Evolutionary conservation across 2,888 invertebrate species (phyloP).

Genomic region (Euplexia lucipara): DNA sequence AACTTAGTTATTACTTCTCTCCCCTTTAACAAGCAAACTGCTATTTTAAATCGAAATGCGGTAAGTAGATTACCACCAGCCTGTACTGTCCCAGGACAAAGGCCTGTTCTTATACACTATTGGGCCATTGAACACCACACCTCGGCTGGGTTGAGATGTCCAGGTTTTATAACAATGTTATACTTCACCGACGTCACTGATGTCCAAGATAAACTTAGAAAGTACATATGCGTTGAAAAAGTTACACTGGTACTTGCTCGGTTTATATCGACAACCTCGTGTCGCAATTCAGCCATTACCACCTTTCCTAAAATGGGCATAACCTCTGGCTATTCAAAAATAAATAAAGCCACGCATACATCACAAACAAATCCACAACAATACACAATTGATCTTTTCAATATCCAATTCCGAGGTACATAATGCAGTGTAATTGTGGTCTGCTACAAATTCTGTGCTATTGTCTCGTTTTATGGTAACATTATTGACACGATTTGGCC

Average conservation of each 20-base stretch:
- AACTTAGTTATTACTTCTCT: not conserved
- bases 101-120: too few relatives aligned
- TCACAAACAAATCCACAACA: conserved; percentile 37
- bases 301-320: conserved; percentile 40
- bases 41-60: not conserved
- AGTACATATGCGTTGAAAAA: too few relatives aligned
- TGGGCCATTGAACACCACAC: too few relatives aligned
- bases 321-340: conserved; percentile 21
- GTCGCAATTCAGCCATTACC: conserved; percentile 26
- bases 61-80: too few relatives aligned
- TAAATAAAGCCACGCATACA: conserved; percentile 28
- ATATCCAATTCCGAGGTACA: conserved; percentile 34
- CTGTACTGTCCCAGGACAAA: too few relatives aligned
- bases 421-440: conserved; percentile 50
- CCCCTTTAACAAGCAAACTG: not conserved
- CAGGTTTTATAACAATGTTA: too few relatives aligned
- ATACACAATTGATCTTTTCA: conserved; percentile 56
- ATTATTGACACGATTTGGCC: conserved; percentile 46
- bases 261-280: not conserved
- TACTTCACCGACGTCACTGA: too few relatives aligned
- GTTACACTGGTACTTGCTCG: too few relatives aligned
- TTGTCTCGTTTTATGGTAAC: conserved; percentile 54
- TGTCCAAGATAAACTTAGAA: too few relatives aligned
- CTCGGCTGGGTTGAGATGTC: too few relatives aligned
- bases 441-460: conserved; percentile 47